Evolutionary conservation across 2,888 invertebrate genomes (phyloP).

Genomic region (Parnassius apollo): DNA sequence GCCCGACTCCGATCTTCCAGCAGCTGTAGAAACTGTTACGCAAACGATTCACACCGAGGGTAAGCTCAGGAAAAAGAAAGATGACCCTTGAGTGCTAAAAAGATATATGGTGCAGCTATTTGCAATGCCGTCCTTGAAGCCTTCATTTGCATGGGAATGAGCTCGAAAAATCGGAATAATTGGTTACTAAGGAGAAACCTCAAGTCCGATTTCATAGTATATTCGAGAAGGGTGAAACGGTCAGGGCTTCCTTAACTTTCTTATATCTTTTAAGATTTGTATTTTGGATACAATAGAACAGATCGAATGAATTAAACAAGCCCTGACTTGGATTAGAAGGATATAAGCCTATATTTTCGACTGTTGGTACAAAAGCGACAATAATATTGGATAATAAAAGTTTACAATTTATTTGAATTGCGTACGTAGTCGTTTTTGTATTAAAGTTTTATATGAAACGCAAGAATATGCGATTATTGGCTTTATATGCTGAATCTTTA

Average conservation of each 20-base stretch:
- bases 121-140: constrained; percentile 37
- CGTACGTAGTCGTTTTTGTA: constrained; percentile 30
- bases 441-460: constrained; percentile 15
- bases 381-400: constrained; percentile 52
- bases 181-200: constrained; percentile 2
- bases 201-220: not conserved
- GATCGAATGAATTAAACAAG: not conserved
- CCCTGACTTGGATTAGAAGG: not conserved
- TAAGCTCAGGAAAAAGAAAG: constrained; percentile 92
- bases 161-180: not conserved
- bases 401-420: constrained; percentile 32
- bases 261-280: not conserved
- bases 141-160: constrained; percentile 17
- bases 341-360: constrained; percentile 30
- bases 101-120: constrained; percentile 26
- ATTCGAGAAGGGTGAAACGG: constrained; percentile 28
- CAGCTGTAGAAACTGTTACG: constrained; percentile 93
- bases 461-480: constrained; percentile 6
- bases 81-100: constrained; percentile 77
- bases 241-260: constrained; percentile 39
- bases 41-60: constrained; percentile 96
- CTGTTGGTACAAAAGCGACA: constrained; percentile 68
- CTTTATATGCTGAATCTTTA: constrained; percentile 35
- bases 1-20: constrained; percentile 84
- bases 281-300: not conserved